Evolutionary conservation across 2,888 invertebrate species (phyloP), one percentile per base, ranked within the genome.

Genomic region (Drosophila stalkeri): DNA sequence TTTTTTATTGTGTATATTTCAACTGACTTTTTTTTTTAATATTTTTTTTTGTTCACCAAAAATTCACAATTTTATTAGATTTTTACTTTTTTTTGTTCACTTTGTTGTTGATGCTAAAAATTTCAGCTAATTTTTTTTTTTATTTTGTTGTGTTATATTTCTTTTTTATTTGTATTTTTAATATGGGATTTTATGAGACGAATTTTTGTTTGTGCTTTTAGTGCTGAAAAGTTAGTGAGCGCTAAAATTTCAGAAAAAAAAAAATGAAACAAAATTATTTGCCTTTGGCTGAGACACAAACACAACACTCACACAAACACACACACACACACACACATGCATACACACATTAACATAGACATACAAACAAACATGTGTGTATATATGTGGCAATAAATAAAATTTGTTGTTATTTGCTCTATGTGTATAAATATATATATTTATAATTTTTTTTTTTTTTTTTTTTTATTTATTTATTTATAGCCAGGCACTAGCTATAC

Each of bases 331-430:
- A 31, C 46, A 64, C 46, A 31, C 27, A 37, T 43, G 61, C 35
- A 46, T 27, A 51, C 41, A 41, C 23, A 41, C 33, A 43, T 23
- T 46, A 14, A 23, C 11, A 47, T 11, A 35, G 11, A 31, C n/a
- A 27, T 16, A 18, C 60, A 71, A 49, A 69, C 41, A 79, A 49
- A 67, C 46, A 61, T 66, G 61, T 66, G 60, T 77, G 67, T 64
- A 72, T 89, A 67, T 79, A 67, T 91, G 77, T 75, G 75, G 89
- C 73, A 91, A 88, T 88, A 91, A 88, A 88, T 88, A 86, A 86
- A 88, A 90, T 78, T 91, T 88, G 86, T 90, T 90, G 90, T 90
- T 90, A 80, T 83, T 74, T 66, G 43, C 57, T 64, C 67, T 67
- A 83, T 70, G 61, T 78, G 47, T 68, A 52, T 75, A 75, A 20